Evolutionary conservation across 2,888 invertebrate genomes (phyloP).

Genomic region (Gasteruption jaculator): DNA sequence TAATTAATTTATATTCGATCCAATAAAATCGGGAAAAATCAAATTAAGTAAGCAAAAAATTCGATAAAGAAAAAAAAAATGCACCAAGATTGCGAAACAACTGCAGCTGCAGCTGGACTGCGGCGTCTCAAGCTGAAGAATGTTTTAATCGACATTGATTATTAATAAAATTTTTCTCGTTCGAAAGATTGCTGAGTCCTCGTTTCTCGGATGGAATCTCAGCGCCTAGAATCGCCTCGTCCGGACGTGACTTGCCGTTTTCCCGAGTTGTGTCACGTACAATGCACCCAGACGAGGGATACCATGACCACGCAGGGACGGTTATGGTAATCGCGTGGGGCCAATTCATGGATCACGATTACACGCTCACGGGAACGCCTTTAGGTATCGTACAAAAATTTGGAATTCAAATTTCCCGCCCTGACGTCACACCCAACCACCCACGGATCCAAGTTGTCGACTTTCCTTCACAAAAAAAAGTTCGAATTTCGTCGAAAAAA

Average conservation of each 20-base stretch:
- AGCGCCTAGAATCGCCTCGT: slow-evolving; percentile 74
- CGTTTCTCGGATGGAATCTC: slow-evolving; percentile 82
- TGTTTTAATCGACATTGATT: too few species aligned
- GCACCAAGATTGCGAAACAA: too few species aligned
- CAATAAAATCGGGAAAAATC: too few species aligned
- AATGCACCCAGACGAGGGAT: slow-evolving; percentile 90
- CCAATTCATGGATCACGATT: slow-evolving; percentile 93
- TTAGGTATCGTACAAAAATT: slow-evolving; percentile 60
- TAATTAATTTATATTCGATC: too few species aligned
- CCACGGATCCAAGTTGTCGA: too few species aligned
- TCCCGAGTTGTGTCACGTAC: slow-evolving; percentile 84
- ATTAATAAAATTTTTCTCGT: too few species aligned
- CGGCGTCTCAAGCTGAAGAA: slow-evolving; percentile 18
- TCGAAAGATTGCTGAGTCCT: slow-evolving; percentile 66
- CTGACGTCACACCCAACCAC: too few species aligned
- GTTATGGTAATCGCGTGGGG: slow-evolving; percentile 94
- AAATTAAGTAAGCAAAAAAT: too few species aligned
- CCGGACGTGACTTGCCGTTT: slow-evolving; percentile 72
- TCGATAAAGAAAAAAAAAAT: too few species aligned
- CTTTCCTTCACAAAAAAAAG: too few species aligned
- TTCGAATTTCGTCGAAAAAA: too few species aligned
- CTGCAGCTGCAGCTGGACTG: too few species aligned
- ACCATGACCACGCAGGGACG: slow-evolving; percentile 89
- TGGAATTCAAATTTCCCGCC: neutral
- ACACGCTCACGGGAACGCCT: slow-evolving; percentile 82